Evolutionary conservation across 2,113 vertebrate species (phyloP), one percentile per base, ranked within the genome.

Genomic region (Lampris megalopsis): DNA sequence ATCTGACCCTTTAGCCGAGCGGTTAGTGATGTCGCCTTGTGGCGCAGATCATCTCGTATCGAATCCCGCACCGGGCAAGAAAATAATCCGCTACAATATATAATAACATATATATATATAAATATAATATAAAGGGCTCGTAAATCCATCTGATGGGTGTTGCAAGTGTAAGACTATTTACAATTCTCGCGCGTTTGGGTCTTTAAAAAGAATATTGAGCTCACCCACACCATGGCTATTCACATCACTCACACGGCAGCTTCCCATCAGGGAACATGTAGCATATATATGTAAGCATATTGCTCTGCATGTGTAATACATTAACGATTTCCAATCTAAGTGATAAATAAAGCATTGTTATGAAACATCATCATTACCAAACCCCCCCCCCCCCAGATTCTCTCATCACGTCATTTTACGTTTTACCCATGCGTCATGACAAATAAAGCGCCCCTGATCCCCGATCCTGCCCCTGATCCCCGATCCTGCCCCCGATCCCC

Each of bases 281-380:
- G 72, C 68, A 63, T 76, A 52, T 75, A 75, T 81, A 54, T 82
- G 36, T 81, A 89, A 82, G 86, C 86, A 86, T 91, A 87, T 90
- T 86, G 87, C 84, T 93, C 62, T 64, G 84, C 71, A 24, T 24
- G 24, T 24, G 24, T 71, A 87, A 83, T 74, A 92, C 86, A 89
- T 90, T 92, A 83, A 91, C 84, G 83, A 89, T 77, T 80, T 77
- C 35, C 82, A 81, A 73, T 84, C 53, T 82, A 84, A 80, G 38
- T 71, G 53, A 88, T 79, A 81, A 87, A 89, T 82, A 85, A 89
- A 84, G 80, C 71, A 85, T 84, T 84, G 63, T 63, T 87, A 86
- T 66, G 36, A 75, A 86, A 85, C 66, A 37, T 47, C 66, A 37
- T 47, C 72, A 75, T 73, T 71, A 60, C 75, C 62, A 81, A 84